Evolutionary conservation across 2,888 invertebrate genomes (phyloP).

Genomic region (Andrena trimmerana): DNA sequence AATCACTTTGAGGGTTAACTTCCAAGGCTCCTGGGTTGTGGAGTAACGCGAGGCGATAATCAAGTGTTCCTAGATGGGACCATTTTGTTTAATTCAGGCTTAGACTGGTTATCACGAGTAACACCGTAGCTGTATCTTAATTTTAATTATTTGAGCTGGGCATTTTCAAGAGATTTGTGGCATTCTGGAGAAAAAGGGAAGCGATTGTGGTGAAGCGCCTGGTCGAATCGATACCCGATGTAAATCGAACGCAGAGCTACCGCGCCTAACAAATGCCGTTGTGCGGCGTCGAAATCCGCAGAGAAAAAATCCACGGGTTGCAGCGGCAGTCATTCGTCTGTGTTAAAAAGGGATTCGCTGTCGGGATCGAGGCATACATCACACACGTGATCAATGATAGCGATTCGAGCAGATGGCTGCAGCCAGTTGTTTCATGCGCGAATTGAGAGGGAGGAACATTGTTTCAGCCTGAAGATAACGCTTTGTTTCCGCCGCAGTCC

Average conservation of each 20-base stretch:
- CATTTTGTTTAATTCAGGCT: neutral
- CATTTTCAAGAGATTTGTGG: constrained; percentile 4
- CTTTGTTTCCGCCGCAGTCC: constrained; percentile 70
- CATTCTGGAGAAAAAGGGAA: neutral
- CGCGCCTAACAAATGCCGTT: constrained; percentile 40
- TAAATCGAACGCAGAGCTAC: constrained; percentile 51
- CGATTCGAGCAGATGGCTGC: constrained; percentile 67
- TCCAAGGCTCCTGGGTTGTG: neutral
- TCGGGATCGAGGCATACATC: constrained; percentile 73
- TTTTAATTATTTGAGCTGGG: neutral
- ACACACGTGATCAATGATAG: constrained; percentile 74
- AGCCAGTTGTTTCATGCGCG: constrained; percentile 71
- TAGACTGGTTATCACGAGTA: too few species aligned
- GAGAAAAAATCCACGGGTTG: constrained; percentile 52
- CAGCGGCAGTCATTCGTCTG: constrained; percentile 77
- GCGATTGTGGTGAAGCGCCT: neutral
- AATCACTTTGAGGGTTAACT: constrained; percentile 21
- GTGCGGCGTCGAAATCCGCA: constrained; percentile 6
- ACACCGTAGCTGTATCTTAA: too few species aligned
- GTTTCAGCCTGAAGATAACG: constrained; percentile 75
- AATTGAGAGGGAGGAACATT: constrained; percentile 73
- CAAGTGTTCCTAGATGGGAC: neutral
- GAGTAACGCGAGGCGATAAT: neutral
- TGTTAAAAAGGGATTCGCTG: constrained; percentile 78
- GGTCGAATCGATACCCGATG: constrained; percentile 47